Evolutionary conservation across 2,888 invertebrate species (phyloP).

Genomic region (Synergus laeviventris): DNA sequence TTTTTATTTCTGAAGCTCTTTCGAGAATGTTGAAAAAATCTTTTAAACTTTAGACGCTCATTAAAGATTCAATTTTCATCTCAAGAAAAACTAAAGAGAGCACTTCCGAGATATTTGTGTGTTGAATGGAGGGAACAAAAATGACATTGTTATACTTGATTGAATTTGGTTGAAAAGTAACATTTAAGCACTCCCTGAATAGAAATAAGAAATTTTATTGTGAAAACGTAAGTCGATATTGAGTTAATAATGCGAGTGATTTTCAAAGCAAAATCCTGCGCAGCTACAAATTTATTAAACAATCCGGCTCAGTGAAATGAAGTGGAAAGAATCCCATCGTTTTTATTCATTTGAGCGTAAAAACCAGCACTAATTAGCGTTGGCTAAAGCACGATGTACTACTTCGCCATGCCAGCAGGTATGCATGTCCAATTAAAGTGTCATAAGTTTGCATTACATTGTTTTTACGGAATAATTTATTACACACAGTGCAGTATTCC

Average conservation of each 20-base stretch:
- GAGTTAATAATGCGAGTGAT: conserved; percentile 71
- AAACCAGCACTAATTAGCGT: conserved; percentile 62
- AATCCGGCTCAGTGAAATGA: conserved; percentile 47
- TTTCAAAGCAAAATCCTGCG: neutral
- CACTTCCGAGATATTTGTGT: no score
- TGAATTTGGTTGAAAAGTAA: no score
- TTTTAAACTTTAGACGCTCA: conserved; percentile 56
- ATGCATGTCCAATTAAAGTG: conserved; percentile 70
- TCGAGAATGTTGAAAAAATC: neutral
- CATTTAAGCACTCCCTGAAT: conserved; percentile 62
- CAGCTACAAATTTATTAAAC: neutral
- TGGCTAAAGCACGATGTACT: conserved; percentile 53
- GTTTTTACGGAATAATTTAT: conserved; percentile 59
- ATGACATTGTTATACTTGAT: no score
- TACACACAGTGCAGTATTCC: conserved; percentile 48
- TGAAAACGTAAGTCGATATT: neutral
- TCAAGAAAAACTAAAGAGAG: no score
- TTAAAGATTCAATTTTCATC: no score
- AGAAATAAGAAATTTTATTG: neutral
- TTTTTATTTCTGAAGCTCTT: conserved; percentile 8
- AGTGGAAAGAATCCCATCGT: conserved; percentile 56
- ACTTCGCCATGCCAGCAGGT: conserved; percentile 52
- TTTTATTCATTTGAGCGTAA: conserved; percentile 59
- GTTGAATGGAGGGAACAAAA: no score
- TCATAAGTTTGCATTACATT: conserved; percentile 68